Conservation (phyloP, 2,113 vertebrate species). For the Thymallus thymallus region DNA sequence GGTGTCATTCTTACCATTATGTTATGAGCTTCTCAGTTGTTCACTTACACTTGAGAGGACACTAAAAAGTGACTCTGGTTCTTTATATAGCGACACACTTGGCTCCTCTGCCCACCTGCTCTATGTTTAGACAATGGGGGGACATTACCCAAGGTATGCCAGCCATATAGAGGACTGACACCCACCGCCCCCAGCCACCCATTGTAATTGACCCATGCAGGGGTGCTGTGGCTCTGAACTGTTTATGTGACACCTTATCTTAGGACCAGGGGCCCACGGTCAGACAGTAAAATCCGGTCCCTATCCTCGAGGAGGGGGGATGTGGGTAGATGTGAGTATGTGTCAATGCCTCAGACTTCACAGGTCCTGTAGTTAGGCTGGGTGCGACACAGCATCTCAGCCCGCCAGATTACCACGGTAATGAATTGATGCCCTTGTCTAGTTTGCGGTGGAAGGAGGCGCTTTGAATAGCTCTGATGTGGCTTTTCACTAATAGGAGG, state of each 20-base stretch:
- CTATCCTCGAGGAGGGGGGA: neutral
- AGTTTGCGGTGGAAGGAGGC: conserved; percentile 7
- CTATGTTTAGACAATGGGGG: conserved; percentile 64
- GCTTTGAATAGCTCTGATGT: neutral
- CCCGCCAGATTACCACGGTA: conserved; percentile 15
- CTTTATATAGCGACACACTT: conserved; percentile 50
- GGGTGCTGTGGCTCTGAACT: conserved; percentile 4
- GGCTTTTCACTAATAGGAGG: neutral
- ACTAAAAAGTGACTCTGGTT: neutral
- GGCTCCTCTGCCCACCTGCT: conserved; percentile 30
- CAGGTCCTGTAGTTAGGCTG: conserved; percentile 5
- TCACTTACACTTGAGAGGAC: conserved; percentile 27
- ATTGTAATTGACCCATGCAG: conserved; percentile 34
- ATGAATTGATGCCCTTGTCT: conserved; percentile 16
- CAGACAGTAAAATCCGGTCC: conserved; percentile 2
- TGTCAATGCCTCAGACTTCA: conserved; percentile 22
- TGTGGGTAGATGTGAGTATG: conserved; percentile 16
- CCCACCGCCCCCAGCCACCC: conserved; percentile 16
- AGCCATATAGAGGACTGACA: conserved; percentile 47
- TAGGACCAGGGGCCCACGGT: conserved; percentile 21
- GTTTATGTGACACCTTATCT: conserved; percentile 41
- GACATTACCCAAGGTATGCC: conserved; percentile 36
- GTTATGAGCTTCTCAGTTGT: conserved; percentile 20
- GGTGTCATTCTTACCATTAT: conserved; percentile 51
- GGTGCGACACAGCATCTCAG: conserved; percentile 7